Evolutionary conservation across 2,113 vertebrate species (phyloP), one percentile per base, ranked within the genome.

Genomic region (Pteropus alecto): DNA sequence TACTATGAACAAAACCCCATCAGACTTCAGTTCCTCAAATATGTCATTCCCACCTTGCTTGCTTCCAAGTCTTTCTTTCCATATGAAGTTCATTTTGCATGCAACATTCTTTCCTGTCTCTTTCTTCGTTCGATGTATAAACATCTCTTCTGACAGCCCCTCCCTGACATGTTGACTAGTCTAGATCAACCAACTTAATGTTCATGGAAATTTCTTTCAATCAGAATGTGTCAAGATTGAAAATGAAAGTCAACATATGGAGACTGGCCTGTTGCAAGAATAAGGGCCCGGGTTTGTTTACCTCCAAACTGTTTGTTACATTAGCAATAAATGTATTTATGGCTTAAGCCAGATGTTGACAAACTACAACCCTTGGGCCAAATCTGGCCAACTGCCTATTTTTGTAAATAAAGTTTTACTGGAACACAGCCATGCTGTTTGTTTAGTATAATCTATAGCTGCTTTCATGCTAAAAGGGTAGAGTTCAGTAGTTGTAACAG

Each of bases 401-500:
- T 95, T 41, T 74, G 13, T 68, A 84, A 90, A 87, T 68, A 77
- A 60, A 78, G 12, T 77, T 84, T 89, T 82, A 88, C 3, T 81
- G 51, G 7, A 70, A 96, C 41, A 78, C 7, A 83, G 38, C 10
- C 41, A 92, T 63, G 63, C 30, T 38, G 21, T 60, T 85, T 41
- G 46, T 76, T 88, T 89, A 54, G 13, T 35, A 74, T 92, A 54
- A 89, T 28, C 51, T 60, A 65, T 65, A 26, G 81, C n/a, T 95
- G 43, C 38, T 67, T 76, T 68, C 28, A 14, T 60, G 33, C 22
- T 46, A 38, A 43, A 71, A 63, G 63, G 43, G 28, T 15, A 83
- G 67, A 93, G 60, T 91, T 81, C 26, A 70, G n/a, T 38, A 81
- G 65, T 22, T 93, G 5, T n/a, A 95, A 90, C 8, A 96, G 26